phyloP scores from a whole-genome alignment of 2,113 vertebrate species.

The Bungarus multicinctus region DNA sequence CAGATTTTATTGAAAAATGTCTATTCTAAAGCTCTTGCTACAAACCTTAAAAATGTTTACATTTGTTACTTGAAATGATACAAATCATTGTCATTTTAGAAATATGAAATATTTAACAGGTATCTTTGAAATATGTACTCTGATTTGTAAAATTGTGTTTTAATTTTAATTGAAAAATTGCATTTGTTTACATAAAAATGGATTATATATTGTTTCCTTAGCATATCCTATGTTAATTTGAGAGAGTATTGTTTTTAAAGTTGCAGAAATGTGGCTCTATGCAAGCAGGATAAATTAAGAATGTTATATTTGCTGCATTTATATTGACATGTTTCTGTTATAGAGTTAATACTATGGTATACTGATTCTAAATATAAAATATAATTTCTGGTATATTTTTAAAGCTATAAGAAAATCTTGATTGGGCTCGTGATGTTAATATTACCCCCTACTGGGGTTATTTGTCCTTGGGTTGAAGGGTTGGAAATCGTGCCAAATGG shows the following conservation, averaged over 20 bases:
- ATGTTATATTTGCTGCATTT: slow-evolving; percentile 60
- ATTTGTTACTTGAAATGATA: slow-evolving; percentile 25
- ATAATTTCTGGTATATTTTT: slow-evolving; percentile 80
- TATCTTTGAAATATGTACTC: slow-evolving; percentile 57
- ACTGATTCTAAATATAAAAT: slow-evolving; percentile 70
- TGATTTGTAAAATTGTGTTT: slow-evolving; percentile 55
- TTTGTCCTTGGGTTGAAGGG: slow-evolving; percentile 99
- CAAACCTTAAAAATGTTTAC: not conserved
- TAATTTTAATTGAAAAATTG: slow-evolving; percentile 64
- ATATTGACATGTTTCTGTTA: slow-evolving; percentile 66
- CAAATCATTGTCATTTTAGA: slow-evolving; percentile 30
- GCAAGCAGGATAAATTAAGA: slow-evolving; percentile 72
- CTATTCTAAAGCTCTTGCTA: not conserved
- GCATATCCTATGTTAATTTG: slow-evolving; percentile 56
- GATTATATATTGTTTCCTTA: slow-evolving; percentile 68
- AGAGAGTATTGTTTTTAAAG: slow-evolving; percentile 22
- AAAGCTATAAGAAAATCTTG: slow-evolving; percentile 88
- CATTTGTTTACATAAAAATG: slow-evolving; percentile 56
- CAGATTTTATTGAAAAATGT: slow-evolving; percentile 1
- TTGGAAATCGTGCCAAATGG: slow-evolving; percentile 99
- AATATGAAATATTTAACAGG: slow-evolving; percentile 55
- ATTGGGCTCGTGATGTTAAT: slow-evolving; percentile 99
- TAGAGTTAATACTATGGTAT: slow-evolving; percentile 71
- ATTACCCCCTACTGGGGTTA: slow-evolving; percentile 99
- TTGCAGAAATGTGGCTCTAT: slow-evolving; percentile 7